Conservation (phyloP, 2,113 vertebrate species). For the Antechinus flavipes region DNA sequence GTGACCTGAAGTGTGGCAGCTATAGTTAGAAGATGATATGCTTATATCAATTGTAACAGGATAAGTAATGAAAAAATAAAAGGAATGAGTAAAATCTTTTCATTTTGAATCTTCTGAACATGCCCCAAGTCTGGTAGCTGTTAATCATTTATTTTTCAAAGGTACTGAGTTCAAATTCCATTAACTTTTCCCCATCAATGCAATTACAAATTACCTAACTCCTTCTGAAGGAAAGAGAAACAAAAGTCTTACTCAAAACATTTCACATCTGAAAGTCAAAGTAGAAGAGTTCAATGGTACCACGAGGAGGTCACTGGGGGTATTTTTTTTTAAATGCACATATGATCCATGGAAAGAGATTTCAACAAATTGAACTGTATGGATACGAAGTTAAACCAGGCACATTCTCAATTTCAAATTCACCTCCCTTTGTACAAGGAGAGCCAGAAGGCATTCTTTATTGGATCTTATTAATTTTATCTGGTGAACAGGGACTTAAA, state of each 20-base stretch:
- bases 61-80: conserved; percentile 42
- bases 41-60: conserved; percentile 36
- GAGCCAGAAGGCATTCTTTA: not conserved
- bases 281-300: not conserved
- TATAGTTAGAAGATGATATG: conserved; percentile 31
- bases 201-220: conserved; percentile 44
- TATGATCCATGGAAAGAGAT: not conserved
- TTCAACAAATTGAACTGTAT: not conserved
- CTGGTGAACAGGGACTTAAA: not conserved
- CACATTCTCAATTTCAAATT: accelerated
- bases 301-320: not conserved
- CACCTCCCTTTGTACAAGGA: not conserved
- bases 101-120: conserved; percentile 36
- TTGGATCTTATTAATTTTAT: not conserved
- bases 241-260: conserved; percentile 39
- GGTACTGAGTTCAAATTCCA: conserved; percentile 44
- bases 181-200: conserved; percentile 56
- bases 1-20: conserved; percentile 52
- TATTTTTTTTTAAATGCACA: not conserved
- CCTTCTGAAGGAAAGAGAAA: conserved; percentile 48
- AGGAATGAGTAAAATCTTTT: not conserved
- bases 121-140: conserved; percentile 39
- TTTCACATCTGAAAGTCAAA: not conserved
- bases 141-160: conserved; percentile 65
- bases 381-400: not conserved